These are phyloP conservation scores for Pomacea canaliculata DNA, from an alignment of 2,888 invertebrate species.

Conservation along the genomic window DNA sequence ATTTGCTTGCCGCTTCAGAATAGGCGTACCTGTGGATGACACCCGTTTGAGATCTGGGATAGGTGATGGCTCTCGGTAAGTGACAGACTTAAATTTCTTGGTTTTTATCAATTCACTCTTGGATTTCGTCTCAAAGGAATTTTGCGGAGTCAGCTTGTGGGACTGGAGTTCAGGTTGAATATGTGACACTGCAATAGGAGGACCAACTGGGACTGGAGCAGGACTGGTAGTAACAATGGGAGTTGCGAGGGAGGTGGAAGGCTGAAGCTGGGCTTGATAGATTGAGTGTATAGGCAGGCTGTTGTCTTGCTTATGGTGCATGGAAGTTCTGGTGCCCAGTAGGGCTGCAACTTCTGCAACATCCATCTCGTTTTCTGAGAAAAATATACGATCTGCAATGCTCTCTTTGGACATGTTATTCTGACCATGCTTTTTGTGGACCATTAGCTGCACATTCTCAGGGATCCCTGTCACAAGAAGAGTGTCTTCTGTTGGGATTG, in stretches of 20 bases:
- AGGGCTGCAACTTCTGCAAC: conserved; percentile 44
- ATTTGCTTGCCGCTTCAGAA: conserved; percentile 33
- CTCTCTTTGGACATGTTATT: conserved; percentile 27
- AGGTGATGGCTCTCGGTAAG: conserved; percentile 15
- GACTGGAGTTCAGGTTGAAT: not conserved
- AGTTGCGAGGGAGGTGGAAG: not conserved
- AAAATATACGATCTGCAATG: conserved; percentile 40
- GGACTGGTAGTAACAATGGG: not conserved
- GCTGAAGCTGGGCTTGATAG: not conserved
- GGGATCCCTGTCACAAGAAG: conserved; percentile 53
- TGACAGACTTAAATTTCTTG: conserved; percentile 26
- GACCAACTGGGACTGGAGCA: not conserved
- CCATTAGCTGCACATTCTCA: conserved; percentile 50
- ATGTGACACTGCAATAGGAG: not conserved
- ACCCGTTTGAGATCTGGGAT: conserved; percentile 31
- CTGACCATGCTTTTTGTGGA: conserved; percentile 44
- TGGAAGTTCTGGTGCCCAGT: conserved; percentile 27
- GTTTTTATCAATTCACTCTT: conserved; percentile 25
- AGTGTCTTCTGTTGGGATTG: conserved; percentile 53
- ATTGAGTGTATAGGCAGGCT: not conserved
- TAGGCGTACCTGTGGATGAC: conserved; percentile 35
- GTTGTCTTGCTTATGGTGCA: conserved; percentile 1
- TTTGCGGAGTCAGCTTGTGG: conserved; percentile 10
- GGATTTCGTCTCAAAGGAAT: conserved; percentile 26
- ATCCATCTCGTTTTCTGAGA: conserved; percentile 49